Evolutionary conservation across 2,888 invertebrate species (phyloP).

Genomic region (Cinara cedri): DNA sequence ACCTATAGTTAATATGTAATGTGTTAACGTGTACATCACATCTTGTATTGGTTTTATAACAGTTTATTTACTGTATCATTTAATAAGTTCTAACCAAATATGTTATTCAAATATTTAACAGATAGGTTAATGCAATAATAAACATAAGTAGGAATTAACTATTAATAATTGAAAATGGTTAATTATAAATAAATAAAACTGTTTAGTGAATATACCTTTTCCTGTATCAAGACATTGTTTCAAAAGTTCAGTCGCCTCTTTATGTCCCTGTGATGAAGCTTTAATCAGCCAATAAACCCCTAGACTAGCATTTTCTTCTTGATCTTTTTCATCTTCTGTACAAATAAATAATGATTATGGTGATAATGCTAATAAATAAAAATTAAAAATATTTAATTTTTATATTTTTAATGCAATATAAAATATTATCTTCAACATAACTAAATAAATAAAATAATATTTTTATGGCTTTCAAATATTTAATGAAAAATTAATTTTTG

Average conservation of each 20-base stretch:
- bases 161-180: no score
- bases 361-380: neutral
- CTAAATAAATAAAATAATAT: neutral
- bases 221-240: conserved; percentile 75
- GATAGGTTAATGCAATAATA: no score
- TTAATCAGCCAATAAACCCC: conserved; percentile 91
- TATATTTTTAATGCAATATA: no score
- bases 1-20: no score
- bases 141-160: no score
- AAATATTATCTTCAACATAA: no score
- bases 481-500: neutral
- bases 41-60: no score
- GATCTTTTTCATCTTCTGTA: conserved; percentile 72
- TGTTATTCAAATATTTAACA: no score
- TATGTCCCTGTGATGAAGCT: conserved; percentile 90
- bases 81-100: no score
- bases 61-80: no score
- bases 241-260: conserved; percentile 82
- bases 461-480: neutral
- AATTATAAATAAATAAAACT: no score
- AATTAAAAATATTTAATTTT: neutral
- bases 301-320: conserved; percentile 77
- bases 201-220: conserved; percentile 62
- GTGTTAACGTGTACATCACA: no score
- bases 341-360: neutral